Evolutionary conservation across 2,797 vertebrate genomes (phyloP), one percentile per base, ranked within the genome.

Genomic region (Sebastes umbrosus): DNA sequence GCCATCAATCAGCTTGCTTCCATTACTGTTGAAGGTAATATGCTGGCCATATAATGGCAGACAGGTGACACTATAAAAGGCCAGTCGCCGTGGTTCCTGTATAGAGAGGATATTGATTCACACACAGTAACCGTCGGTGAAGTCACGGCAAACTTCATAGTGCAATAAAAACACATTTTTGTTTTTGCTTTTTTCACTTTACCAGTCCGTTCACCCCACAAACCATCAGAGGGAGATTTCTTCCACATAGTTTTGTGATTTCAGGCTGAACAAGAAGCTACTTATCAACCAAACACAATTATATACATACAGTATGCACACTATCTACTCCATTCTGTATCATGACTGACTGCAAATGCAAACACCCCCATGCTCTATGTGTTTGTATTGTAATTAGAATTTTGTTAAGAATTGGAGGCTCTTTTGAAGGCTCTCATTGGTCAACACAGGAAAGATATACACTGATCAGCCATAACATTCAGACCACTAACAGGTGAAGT

Each of bases 151-250:
- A 79, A 64, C 46, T 6, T 64, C 7, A 14, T 77, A 71, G 69
- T 83, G 59, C 71, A 83, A 84, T 79, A 72, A 63, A 82, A 76
- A 25, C 8, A 46, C 16, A 8, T 63, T 69, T 75, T 39, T 55
- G 67, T 8, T 71, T 43, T 65, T 63, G 8, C 60, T 14, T 57
- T 69, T n/a, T 60, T 34, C 52, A 55, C 34, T 3, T 46, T 39
- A 7, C 8, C 13, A 65, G 22, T 72, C 8, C 1, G 39, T 43
- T 63, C 3, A 24, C 3, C 59, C 29, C 32, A 12, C 5, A 32
- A 59, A 58, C 11, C 25, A 18, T 39, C 18, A 16, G 31, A 34
- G 31, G 16, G 46, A 32, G 3, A 54, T 27, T 60, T 73, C 20
- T 55, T 24, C n/a, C 39, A 20, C 14, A 54, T 14, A 3, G 16